Percentiles rank a stretch among this genome's conserved stretches.
phyloP scores from a whole-genome alignment of 2,113 vertebrate species.

The Lucifuga dentata region DNA sequence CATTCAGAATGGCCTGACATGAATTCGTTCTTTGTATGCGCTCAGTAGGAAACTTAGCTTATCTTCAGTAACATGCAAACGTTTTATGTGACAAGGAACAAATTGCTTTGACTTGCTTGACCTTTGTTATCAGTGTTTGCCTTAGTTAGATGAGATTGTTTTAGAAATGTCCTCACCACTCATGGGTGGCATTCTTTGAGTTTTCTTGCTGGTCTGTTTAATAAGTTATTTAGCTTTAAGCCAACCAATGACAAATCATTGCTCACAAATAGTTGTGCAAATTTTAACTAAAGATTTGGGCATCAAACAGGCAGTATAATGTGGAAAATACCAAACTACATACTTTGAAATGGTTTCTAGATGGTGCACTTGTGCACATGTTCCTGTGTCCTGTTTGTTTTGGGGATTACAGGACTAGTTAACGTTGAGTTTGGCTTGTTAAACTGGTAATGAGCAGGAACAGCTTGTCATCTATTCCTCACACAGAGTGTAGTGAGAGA shows the following conservation, averaged over 20 bases:
- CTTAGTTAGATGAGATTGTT: constrained; percentile 58
- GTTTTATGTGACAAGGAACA: constrained; percentile 39
- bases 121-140: constrained; percentile 70
- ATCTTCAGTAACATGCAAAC: constrained; percentile 62
- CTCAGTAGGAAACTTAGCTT: constrained; percentile 61
- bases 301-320: background rate
- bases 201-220: constrained; percentile 2
- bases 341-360: constrained; percentile 30
- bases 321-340: constrained; percentile 9
- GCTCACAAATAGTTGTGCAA: background rate
- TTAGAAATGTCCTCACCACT: background rate
- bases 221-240: background rate
- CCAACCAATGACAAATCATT: background rate
- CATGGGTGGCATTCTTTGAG: background rate
- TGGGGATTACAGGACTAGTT: no score
- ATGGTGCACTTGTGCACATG: constrained; percentile 40
- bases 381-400: background rate
- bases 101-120: constrained; percentile 66
- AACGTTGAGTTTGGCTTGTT: no score
- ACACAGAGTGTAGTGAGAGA: no score
- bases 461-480: no score
- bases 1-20: constrained; percentile 62
- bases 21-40: constrained; percentile 71
- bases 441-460: no score
- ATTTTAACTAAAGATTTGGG: background rate